Percentiles rank a stretch among this genome's conserved stretches.
Conservation (phyloP, 2,113 vertebrate species). For the Silurus asotus region DNA sequence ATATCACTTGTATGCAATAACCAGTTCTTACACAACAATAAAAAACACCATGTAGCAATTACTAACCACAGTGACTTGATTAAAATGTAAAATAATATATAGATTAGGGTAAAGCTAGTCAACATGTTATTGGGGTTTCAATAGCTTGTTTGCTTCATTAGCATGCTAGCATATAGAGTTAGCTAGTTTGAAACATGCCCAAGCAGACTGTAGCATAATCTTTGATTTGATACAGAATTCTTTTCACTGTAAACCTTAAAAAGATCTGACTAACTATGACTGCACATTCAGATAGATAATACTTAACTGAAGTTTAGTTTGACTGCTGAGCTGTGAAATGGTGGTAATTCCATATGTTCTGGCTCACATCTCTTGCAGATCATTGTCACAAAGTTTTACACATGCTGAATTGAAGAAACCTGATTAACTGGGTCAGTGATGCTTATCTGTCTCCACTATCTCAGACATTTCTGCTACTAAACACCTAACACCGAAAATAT, state of each 20-base stretch:
- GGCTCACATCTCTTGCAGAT: neutral
- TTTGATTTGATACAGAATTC: neutral
- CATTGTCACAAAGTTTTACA: neutral
- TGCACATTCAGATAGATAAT: neutral
- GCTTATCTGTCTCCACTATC: neutral
- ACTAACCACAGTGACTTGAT: neutral
- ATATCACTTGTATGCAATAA: slow-evolving; percentile 22
- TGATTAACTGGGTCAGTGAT: neutral
- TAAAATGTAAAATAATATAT: too few species aligned
- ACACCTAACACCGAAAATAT: neutral
- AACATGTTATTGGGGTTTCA: neutral
- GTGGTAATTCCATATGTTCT: neutral
- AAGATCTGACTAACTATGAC: neutral
- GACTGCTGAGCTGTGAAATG: neutral
- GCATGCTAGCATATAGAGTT: neutral
- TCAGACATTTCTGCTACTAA: neutral
- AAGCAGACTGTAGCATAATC: neutral
- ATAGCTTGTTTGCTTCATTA: neutral
- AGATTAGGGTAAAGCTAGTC: neutral
- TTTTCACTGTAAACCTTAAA: neutral
- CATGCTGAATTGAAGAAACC: neutral
- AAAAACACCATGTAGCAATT: slow-evolving; percentile 26
- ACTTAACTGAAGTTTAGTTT: neutral
- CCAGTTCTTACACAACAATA: slow-evolving; percentile 31
- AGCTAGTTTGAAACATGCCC: neutral